Conservation (phyloP, 2,888 invertebrate genomes). For the Luperina nickerlii region DNA sequence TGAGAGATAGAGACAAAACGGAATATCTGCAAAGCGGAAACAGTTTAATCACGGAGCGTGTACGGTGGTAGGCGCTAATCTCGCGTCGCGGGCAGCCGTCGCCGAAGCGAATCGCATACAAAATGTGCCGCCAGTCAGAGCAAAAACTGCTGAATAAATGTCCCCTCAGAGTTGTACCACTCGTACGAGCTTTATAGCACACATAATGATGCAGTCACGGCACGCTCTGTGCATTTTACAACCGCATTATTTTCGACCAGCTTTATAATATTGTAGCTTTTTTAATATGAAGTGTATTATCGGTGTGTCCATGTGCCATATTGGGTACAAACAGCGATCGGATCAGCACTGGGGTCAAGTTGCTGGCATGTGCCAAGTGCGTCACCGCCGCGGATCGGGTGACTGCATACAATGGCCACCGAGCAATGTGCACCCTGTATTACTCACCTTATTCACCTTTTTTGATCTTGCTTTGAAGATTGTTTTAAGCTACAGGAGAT, state of each 20-base stretch:
- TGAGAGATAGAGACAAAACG: conserved; percentile 68
- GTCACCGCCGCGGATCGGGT: conserved; percentile 78
- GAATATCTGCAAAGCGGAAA: conserved; percentile 80
- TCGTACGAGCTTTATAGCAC: conserved; percentile 79
- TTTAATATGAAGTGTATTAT: conserved; percentile 54
- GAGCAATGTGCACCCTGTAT: conserved; percentile 35
- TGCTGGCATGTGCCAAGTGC: conserved; percentile 85
- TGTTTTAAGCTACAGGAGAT: conserved; percentile 24
- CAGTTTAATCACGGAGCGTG: conserved; percentile 85
- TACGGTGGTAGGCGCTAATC: conserved; percentile 83
- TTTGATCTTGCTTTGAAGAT: conserved; percentile 36
- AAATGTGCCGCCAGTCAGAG: conserved; percentile 82
- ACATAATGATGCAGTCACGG: conserved; percentile 83
- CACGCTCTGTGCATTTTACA: conserved; percentile 80
- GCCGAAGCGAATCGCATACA: conserved; percentile 87
- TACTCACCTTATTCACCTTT: conserved; percentile 43
- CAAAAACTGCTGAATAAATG: conserved; percentile 88
- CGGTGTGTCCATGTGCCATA: conserved; percentile 43
- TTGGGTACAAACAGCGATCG: conserved; percentile 60
- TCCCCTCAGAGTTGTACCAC: conserved; percentile 78
- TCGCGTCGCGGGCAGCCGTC: conserved; percentile 82
- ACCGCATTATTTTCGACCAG: conserved; percentile 68
- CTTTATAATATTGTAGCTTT: conserved; percentile 63
- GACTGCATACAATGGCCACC: conserved; percentile 69
- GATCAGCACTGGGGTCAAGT: conserved; percentile 73